Conservation (phyloP, 2,113 vertebrate genomes). For the Mesembrinibis cayennensis region DNA sequence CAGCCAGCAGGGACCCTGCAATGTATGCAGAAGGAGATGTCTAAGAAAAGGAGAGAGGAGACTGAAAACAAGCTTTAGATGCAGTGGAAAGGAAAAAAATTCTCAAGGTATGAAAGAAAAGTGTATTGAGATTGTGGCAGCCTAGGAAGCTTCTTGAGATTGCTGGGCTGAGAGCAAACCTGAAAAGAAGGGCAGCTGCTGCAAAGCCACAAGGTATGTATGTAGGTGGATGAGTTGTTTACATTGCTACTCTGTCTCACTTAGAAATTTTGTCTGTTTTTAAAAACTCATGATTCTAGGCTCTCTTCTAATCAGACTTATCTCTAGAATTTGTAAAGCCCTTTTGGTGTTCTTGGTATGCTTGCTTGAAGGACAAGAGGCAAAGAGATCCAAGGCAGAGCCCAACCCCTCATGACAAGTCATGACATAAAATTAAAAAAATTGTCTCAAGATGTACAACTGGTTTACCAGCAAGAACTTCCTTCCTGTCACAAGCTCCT, state of each 20-base stretch:
- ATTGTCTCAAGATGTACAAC: neutral
- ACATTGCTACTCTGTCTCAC: neutral
- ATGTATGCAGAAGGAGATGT: neutral
- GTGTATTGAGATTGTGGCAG: neutral
- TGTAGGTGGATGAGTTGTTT: neutral
- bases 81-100: neutral
- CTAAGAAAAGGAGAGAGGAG: neutral
- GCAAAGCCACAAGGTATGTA: accelerated
- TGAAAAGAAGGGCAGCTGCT: neutral
- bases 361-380: neutral
- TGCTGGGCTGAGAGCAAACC: neutral
- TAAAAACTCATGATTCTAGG: neutral
- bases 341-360: neutral
- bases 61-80: neutral
- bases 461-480: neutral
- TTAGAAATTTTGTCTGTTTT: neutral
- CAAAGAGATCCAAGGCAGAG: neutral
- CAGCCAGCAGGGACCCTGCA: neutral
- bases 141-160: neutral
- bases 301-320: neutral
- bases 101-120: neutral
- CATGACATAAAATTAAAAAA: neutral
- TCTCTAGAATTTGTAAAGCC: neutral
- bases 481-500: neutral
- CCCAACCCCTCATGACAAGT: neutral